Evolutionary conservation across 1,140 invertebrate genomes (phyloP).

Genomic region (Drosophila sp.): DNA sequence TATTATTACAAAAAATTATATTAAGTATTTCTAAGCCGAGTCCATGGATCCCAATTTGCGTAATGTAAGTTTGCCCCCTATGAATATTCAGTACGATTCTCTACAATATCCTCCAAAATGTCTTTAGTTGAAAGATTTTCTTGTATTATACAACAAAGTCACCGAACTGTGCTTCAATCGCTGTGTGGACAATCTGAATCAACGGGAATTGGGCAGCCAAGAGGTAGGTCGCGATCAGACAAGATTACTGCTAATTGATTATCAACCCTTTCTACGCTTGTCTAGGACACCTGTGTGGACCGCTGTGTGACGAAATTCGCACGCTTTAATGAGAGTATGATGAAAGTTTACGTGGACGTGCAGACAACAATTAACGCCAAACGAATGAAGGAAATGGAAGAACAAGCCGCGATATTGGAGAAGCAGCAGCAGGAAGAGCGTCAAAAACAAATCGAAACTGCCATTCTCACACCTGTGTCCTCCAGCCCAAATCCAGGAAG

Average conservation of each 20-base stretch:
- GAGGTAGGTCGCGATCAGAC: slow-evolving; percentile 84
- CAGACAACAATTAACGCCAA: slow-evolving; percentile 68
- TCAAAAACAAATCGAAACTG: slow-evolving; percentile 29
- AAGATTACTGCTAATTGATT: not conserved
- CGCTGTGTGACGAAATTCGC: slow-evolving; percentile 95
- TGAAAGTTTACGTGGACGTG: slow-evolving; percentile 80
- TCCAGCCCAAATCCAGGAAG: slow-evolving; percentile 11
- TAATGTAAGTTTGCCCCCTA: slow-evolving; percentile 45
- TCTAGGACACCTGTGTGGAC: slow-evolving; percentile 88
- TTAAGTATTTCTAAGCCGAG: not conserved
- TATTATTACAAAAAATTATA: not conserved
- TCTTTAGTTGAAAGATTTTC: slow-evolving; percentile 91
- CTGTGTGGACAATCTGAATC: slow-evolving; percentile 93
- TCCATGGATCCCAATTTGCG: slow-evolving; percentile 70
- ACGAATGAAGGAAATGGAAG: slow-evolving; percentile 71
- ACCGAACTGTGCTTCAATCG: slow-evolving; percentile 93
- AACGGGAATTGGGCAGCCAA: slow-evolving; percentile 87
- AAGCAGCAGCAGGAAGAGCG: slow-evolving; percentile 57
- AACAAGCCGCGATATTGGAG: slow-evolving; percentile 49
- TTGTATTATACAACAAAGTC: slow-evolving; percentile 93
- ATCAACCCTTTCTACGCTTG: not conserved
- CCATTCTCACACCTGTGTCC: slow-evolving; percentile 38
- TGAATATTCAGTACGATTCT: not conserved
- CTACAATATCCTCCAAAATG: slow-evolving; percentile 6
- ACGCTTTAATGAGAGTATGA: slow-evolving; percentile 92